Percentiles rank a stretch among this genome's conserved stretches.
Conservation (phyloP, 2,888 invertebrate genomes). For the Drosophila neonasuta region DNA sequence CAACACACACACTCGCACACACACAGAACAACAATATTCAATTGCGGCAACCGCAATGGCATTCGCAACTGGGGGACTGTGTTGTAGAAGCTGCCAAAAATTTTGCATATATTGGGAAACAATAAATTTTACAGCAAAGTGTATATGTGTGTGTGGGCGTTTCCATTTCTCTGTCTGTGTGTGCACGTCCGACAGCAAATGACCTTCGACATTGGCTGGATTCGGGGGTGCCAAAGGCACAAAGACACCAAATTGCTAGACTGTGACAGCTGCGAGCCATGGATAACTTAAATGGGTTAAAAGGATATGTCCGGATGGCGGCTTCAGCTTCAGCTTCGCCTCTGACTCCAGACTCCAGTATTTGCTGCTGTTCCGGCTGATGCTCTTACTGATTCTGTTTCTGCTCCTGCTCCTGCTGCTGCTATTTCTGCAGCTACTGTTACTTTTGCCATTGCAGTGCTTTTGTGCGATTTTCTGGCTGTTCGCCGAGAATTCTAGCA, state of each 20-base stretch:
- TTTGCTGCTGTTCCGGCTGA: slow-evolving; percentile 24
- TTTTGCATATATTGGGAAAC: slow-evolving; percentile 77
- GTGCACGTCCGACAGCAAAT: slow-evolving; percentile 58
- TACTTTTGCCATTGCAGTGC: slow-evolving; percentile 44
- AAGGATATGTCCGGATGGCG: slow-evolving; percentile 59
- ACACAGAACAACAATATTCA: slow-evolving; percentile 49
- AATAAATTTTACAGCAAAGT: slow-evolving; percentile 69
- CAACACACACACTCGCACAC: slow-evolving; percentile 7
- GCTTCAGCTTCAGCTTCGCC: slow-evolving; percentile 13
- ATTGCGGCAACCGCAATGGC: slow-evolving; percentile 68
- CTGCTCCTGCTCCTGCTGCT: slow-evolving; percentile 19
- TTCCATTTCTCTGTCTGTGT: slow-evolving; percentile 25
- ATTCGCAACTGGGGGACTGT: slow-evolving; percentile 39
- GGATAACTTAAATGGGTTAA: slow-evolving; percentile 77
- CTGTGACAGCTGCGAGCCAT: slow-evolving; percentile 77
- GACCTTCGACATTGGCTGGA: slow-evolving; percentile 60
- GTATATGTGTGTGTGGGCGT: slow-evolving; percentile 32
- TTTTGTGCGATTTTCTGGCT: slow-evolving; percentile 60
- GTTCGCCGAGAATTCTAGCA: slow-evolving; percentile 39
- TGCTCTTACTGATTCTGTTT: slow-evolving; percentile 31
- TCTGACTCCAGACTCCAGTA: slow-evolving; percentile 18
- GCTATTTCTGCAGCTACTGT: slow-evolving; percentile 5
- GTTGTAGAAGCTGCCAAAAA: slow-evolving; percentile 48
- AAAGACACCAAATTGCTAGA: slow-evolving; percentile 74
- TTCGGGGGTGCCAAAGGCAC: slow-evolving; percentile 49